Evolutionary conservation across 2,113 vertebrate species (phyloP).

Genomic region (Semnornis frantzii): DNA sequence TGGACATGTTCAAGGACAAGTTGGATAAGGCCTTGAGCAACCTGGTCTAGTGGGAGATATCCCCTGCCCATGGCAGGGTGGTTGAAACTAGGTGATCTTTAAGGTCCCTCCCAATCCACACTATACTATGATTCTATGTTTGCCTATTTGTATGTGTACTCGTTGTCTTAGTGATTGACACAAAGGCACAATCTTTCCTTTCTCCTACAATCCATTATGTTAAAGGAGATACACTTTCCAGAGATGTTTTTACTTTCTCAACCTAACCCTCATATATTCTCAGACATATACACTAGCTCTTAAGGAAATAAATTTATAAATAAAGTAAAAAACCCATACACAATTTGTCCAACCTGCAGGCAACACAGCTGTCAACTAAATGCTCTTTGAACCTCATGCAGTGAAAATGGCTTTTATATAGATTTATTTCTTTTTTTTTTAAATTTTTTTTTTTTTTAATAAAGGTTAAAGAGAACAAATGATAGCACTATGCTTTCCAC

Average conservation of each 20-base stretch:
- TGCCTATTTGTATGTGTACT: neutral
- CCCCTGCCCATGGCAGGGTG: no score
- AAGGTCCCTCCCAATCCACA: no score
- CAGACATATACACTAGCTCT: neutral
- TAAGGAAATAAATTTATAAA: conserved; percentile 22
- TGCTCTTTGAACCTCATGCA: neutral
- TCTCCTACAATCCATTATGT: rapidly evolving
- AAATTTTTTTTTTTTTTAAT: neutral
- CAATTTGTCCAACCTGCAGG: neutral
- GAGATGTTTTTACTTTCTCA: neutral
- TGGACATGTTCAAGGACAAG: no score
- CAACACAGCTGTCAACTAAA: neutral
- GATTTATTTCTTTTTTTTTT: neutral
- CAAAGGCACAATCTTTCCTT: neutral
- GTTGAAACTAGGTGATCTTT: no score
- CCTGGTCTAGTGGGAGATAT: no score
- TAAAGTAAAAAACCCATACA: neutral
- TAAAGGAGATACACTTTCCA: neutral
- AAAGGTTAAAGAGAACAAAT: conserved; percentile 2
- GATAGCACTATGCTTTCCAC: neutral
- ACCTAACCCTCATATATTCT: neutral
- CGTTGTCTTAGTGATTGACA: neutral
- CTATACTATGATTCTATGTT: no score
- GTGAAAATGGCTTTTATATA: conserved; percentile 17
- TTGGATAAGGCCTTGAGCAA: no score